Percentiles rank a stretch among this genome's conserved stretches.
phyloP scores from a whole-genome alignment of 2,797 vertebrate genomes.

The Anguilla obscura region DNA sequence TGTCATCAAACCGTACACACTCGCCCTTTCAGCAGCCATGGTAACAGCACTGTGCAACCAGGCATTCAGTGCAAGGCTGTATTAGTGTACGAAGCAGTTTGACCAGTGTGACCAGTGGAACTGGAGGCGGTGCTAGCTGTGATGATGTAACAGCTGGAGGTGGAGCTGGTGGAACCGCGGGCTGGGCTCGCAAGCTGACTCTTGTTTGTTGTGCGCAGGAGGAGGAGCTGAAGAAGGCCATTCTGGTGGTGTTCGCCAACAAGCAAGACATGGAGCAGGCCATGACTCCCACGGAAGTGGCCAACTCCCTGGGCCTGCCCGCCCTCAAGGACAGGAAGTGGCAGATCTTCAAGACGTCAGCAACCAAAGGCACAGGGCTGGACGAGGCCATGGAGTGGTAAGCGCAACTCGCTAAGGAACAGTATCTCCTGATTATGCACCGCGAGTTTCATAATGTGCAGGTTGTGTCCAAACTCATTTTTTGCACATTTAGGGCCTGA shows the following conservation, averaged over 20 bases:
- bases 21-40: no score
- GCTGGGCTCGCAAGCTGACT: background rate
- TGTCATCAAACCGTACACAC: background rate
- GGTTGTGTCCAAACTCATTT: background rate
- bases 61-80: background rate
- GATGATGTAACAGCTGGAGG: background rate
- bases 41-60: no score
- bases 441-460: background rate
- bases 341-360: conserved; percentile 99
- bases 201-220: conserved; percentile 71
- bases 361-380: conserved; percentile 92
- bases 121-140: background rate
- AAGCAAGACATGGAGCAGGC: conserved; percentile 99
- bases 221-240: conserved; percentile 96
- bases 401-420: conserved; percentile 38
- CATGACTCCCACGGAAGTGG: conserved; percentile 96
- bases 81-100: background rate
- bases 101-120: background rate
- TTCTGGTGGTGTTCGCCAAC: conserved; percentile 97
- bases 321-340: conserved; percentile 96
- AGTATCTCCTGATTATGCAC: background rate
- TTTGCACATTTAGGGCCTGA: no score
- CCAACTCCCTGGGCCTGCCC: conserved; percentile 88
- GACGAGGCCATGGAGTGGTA: conserved; percentile 98
- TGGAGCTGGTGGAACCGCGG: background rate